These are phyloP conservation scores for Drosophila testacea DNA, from an alignment of 2,888 invertebrate species.

Conservation along the genomic window DNA sequence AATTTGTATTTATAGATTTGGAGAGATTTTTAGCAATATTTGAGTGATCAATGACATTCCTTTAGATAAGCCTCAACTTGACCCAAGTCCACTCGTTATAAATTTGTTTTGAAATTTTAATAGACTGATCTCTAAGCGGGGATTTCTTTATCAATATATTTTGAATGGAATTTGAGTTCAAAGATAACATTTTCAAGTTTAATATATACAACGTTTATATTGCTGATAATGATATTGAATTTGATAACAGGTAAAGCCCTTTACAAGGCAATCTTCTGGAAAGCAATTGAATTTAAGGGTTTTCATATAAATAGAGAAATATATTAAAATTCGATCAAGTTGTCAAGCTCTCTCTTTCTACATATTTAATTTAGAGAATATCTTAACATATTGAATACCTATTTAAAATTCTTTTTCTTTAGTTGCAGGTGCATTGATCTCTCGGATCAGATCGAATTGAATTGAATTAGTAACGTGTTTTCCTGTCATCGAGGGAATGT, in stretches of 20 bases:
- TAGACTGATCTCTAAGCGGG: background rate
- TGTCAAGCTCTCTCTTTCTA: background rate
- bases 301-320: background rate
- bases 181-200: constrained; percentile 14
- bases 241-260: background rate
- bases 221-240: constrained; percentile 4
- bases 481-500: background rate
- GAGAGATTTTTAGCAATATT: background rate
- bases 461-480: constrained; percentile 4
- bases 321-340: background rate
- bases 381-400: constrained; percentile 5
- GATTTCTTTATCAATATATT: constrained; percentile 11
- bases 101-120: constrained; percentile 20
- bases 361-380: constrained; percentile 15
- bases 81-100: background rate
- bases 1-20: constrained; percentile 2
- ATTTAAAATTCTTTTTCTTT: background rate
- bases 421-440: constrained; percentile 48
- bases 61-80: constrained; percentile 30
- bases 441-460: background rate
- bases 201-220: background rate
- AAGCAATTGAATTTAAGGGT: background rate
- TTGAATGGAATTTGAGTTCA: constrained; percentile 17
- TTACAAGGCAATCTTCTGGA: background rate
- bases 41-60: constrained; percentile 34